Evolutionary conservation across 2,797 vertebrate genomes (phyloP).

Genomic region (Poeciliopsis turneri): DNA sequence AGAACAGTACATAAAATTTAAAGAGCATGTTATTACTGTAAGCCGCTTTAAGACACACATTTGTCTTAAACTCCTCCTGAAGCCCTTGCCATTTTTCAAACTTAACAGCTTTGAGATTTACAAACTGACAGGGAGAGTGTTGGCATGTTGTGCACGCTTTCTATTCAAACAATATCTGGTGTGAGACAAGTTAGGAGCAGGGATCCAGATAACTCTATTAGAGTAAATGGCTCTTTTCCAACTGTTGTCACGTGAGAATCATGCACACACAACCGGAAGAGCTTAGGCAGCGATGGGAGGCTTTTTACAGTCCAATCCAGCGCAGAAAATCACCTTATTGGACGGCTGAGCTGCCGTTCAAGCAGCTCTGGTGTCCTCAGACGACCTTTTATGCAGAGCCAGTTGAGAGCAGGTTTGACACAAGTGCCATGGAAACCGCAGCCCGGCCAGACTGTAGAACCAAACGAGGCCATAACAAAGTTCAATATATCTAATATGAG

Average conservation of each 20-base stretch:
- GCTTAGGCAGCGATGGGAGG: slow-evolving; percentile 40
- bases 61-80: neutral
- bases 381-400: slow-evolving; percentile 64
- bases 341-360: slow-evolving; percentile 54
- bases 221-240: slow-evolving; percentile 49
- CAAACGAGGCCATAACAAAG: slow-evolving; percentile 48
- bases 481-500: slow-evolving; percentile 36
- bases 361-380: slow-evolving; percentile 62
- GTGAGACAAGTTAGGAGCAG: slow-evolving; percentile 47
- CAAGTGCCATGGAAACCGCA: slow-evolving; percentile 59
- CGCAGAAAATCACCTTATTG: slow-evolving; percentile 47
- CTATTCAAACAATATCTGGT: slow-evolving; percentile 42
- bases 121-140: slow-evolving; percentile 1
- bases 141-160: slow-evolving; percentile 20
- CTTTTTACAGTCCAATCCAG: slow-evolving; percentile 17
- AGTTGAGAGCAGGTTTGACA: slow-evolving; percentile 49
- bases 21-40: neutral
- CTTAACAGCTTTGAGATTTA: slow-evolving; percentile 1
- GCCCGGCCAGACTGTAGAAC: slow-evolving; percentile 41
- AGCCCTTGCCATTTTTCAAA: neutral
- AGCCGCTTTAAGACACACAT: neutral
- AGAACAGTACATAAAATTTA: neutral
- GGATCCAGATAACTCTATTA: slow-evolving; percentile 30
- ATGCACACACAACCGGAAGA: slow-evolving; percentile 58
- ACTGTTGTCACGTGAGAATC: slow-evolving; percentile 59